Evolutionary conservation across 2,113 vertebrate species (phyloP).

Genomic region (Pygoscelis adeliae): DNA sequence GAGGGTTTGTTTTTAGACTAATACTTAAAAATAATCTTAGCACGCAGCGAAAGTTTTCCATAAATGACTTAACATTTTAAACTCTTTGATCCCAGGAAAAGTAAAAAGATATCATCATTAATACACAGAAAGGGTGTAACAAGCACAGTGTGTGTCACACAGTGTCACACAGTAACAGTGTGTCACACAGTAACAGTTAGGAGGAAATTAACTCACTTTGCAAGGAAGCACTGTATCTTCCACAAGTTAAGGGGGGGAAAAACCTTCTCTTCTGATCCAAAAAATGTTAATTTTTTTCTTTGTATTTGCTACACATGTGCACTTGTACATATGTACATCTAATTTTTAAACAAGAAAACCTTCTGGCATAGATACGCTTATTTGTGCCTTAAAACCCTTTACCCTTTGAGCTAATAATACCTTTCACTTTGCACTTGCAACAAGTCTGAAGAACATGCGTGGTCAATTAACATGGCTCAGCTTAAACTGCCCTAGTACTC

Average conservation of each 20-base stretch:
- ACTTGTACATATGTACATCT: rapidly evolving
- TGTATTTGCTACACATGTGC: background rate
- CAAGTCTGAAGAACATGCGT: background rate
- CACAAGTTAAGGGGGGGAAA: background rate
- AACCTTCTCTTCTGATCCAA: background rate
- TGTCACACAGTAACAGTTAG: background rate
- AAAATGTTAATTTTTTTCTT: background rate
- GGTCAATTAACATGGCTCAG: background rate
- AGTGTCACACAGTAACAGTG: background rate
- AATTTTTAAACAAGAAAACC: background rate
- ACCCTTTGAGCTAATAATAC: background rate
- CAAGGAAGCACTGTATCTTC: background rate
- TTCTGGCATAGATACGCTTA: background rate
- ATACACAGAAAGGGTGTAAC: background rate
- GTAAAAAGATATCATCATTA: background rate
- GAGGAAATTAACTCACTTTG: background rate
- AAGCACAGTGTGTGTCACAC: background rate
- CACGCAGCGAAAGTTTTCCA: background rate
- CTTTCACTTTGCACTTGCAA: background rate
- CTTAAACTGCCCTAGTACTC: background rate
- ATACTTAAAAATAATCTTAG: background rate
- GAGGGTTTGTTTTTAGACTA: background rate
- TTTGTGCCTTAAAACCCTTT: background rate
- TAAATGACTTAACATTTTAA: background rate
- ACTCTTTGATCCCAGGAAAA: background rate